phyloP scores from a whole-genome alignment of 2,797 vertebrate species.

The Sphenodon punctatus region DNA sequence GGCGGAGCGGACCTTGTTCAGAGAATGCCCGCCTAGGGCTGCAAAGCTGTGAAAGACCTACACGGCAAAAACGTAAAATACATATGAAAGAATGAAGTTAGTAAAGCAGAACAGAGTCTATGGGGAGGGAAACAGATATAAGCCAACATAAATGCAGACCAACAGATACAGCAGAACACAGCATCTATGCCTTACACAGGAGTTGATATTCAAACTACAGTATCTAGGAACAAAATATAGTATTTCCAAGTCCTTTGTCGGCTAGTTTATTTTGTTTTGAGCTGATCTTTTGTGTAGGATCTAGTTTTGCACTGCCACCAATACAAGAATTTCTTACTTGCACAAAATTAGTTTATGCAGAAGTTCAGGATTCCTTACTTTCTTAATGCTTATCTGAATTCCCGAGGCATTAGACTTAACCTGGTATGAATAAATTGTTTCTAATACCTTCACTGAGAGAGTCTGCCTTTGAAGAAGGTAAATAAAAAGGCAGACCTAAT shows the following conservation, averaged over 20 bases:
- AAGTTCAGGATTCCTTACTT: conserved; percentile 37
- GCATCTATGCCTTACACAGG: conserved; percentile 24
- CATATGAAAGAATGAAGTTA: conserved; percentile 81
- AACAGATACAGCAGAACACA: conserved; percentile 34
- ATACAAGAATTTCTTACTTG: neutral
- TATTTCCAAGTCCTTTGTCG: neutral
- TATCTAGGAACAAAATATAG: neutral
- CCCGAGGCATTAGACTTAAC: conserved; percentile 44
- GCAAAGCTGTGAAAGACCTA: conserved; percentile 99
- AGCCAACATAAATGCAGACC: conserved; percentile 64
- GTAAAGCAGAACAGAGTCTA: conserved; percentile 74
- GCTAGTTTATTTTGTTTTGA: no score
- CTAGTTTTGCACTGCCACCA: conserved; percentile 25
- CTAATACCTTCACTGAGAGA: neutral
- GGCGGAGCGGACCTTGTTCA: conserved; percentile 98
- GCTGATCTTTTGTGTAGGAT: no score
- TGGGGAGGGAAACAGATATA: conserved; percentile 43
- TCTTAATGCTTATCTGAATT: conserved; percentile 25
- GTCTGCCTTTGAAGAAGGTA: neutral
- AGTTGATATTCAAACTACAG: neutral
- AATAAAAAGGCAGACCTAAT: conserved; percentile 16
- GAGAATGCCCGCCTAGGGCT: conserved; percentile 99
- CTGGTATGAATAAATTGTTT: conserved; percentile 26
- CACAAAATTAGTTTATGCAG: neutral
- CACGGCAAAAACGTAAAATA: conserved; percentile 86